phyloP scores from a whole-genome alignment of 2,797 vertebrate species.

The Lacerta bilineata region DNA sequence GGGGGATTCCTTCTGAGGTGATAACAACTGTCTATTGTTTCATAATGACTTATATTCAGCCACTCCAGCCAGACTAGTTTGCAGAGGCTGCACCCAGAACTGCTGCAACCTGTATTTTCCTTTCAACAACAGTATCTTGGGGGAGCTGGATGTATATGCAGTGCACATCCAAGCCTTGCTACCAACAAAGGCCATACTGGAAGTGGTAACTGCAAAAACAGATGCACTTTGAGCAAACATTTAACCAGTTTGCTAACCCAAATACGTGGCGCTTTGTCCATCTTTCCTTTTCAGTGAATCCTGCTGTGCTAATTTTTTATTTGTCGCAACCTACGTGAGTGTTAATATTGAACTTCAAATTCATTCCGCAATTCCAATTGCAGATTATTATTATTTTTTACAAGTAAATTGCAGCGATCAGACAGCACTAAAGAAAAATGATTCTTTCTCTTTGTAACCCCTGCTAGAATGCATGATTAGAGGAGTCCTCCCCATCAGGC shows the following conservation, averaged over 20 bases:
- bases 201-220: not conserved
- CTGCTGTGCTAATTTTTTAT: not conserved
- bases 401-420: not conserved
- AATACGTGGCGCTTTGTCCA: not conserved
- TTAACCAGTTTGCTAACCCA: not conserved
- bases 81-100: too few relatives aligned
- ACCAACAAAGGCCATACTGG: not conserved
- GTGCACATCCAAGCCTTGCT: not conserved
- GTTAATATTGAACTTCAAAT: not conserved
- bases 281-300: not conserved
- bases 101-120: too few relatives aligned
- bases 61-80: too few relatives aligned
- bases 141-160: not conserved
- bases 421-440: not conserved
- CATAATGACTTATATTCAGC: too few relatives aligned
- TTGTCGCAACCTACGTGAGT: not conserved
- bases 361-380: not conserved
- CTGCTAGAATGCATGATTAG: not conserved
- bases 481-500: not conserved
- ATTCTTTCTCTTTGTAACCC: not conserved
- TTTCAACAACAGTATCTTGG: not conserved
- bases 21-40: too few relatives aligned
- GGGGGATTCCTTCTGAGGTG: too few relatives aligned
- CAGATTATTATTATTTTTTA: not conserved
- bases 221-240: not conserved